These are phyloP conservation scores for Tupiocoris notatus DNA, from an alignment of 2,888 invertebrate genomes.

Conservation along the genomic window DNA sequence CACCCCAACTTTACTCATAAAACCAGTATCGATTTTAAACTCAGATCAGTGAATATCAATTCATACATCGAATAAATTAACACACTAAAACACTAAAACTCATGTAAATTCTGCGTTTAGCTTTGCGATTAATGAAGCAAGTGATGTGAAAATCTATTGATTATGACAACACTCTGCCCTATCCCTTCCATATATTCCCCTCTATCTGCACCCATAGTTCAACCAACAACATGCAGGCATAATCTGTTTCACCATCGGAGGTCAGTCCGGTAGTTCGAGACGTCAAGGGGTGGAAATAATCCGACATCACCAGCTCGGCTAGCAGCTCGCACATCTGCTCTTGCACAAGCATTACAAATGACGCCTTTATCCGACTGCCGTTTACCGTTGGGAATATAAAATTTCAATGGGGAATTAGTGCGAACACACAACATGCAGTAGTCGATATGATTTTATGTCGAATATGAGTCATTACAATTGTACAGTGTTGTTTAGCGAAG, in stretches of 20 bases:
- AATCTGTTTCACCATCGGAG: background rate
- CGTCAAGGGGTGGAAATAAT: background rate
- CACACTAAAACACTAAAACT: no score
- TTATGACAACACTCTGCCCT: background rate
- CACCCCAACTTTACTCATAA: no score
- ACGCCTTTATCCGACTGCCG: background rate
- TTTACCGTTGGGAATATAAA: constrained; percentile 3
- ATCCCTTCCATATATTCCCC: background rate
- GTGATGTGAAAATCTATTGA: background rate
- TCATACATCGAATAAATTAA: no score
- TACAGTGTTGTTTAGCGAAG: no score
- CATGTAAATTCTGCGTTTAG: no score
- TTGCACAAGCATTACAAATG: constrained; percentile 9
- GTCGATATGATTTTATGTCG: background rate
- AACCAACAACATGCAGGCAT: background rate
- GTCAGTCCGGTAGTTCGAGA: background rate
- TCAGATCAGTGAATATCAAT: no score
- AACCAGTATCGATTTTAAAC: no score
- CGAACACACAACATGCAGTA: background rate
- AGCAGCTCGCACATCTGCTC: background rate
- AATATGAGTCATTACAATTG: background rate
- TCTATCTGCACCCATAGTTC: background rate
- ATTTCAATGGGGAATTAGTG: background rate
- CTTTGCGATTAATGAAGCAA: background rate
- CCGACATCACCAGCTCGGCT: background rate